Base-by-base conservation (phyloP, 2,888 invertebrate species). In the Myopa testacea region DNA sequence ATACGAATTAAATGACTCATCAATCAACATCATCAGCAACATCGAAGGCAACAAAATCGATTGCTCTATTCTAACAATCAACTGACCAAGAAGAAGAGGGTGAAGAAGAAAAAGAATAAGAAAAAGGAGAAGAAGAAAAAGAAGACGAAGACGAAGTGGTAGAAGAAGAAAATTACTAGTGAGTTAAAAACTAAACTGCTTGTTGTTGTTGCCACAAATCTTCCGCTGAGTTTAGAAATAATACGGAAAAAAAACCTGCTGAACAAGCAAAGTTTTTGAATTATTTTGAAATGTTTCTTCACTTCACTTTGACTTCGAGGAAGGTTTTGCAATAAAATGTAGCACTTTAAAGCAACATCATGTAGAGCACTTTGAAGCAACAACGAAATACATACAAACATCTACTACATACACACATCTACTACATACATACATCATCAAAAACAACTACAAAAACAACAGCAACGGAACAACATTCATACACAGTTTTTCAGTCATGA, bases 1-100 rank as follows among this genome's bases (percentile, higher is more conserved):
- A 55, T 55, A 55, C 37, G 65, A 65, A 65, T 65, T 4, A 5
- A 62, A 19, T 62, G 62, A 62, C n/a, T 62, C 62, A 62, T 62
- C 62, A 62, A 62, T 26, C 26, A 62, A 6, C 6, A 45, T 45
- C 45, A 45, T 45, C 55, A 55, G 55, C 55, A 45, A 45, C 45
- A 55, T n/a, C 55, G n/a, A 14, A n/a, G 55, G 55, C 55, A 55
- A 55, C 55, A 55, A 55, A 55, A 55, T 55, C n/a, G n/a, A 55
- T 55, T 55, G 55, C 45, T 45, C 10, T 55, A 55, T 55, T 55
- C 55, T 55, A 55, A 16, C 16, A 55, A 55, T 26, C 26, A 26
- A 26, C 26, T 10, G 10, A 55, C 55, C 5, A 14, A 0, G 55
- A 12, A 26, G 2, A 26, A 26, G 26, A 26, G 26, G 26, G 1